Evolutionary conservation across 2,888 invertebrate species (phyloP), one percentile per base, ranked within the genome.

Genomic region (Orchesellides sinensis): DNA sequence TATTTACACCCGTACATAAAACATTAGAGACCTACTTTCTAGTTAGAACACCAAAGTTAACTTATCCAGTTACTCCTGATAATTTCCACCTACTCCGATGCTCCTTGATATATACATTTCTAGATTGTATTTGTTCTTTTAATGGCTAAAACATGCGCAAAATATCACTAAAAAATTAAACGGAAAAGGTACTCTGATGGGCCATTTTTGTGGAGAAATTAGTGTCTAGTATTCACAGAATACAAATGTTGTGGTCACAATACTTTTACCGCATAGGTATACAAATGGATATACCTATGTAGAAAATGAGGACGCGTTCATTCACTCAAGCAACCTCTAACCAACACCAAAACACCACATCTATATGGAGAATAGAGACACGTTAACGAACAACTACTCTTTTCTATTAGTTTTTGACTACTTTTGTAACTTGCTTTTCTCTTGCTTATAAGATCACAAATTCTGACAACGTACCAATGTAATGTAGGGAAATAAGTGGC

Each of bases 141-240:
- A 2, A 25, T 25, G 54, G 14, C 3, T 10, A n/a, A 25, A 54
- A 25, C 54, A 25, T 25, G 21, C 4, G 21, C 6, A 25, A 23
- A 54, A 54, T 23, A 54, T 54, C n/a, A 54, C 25, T 54, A 17
- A 72, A 70, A 72, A 72, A 63, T 73, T 49, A 73, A 63, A 54
- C 54, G 19, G 4, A 2, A 73, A 32, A 40, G 17, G 23, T 61
- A n/a, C 63, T 49, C 5, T 70, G 56, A 17, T 25, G 54, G 8
- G 1, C 69, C 45, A 27, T 61, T 29, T 6, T 47, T 25, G 45
- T 23, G 63, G 29, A 56, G 65, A 75, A 65, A 65, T 75, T 65
- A 75, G 74, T 75, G 40, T 65, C 25, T 47, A 21, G 19, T 66
- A 17, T 54, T 65, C 19, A 27, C 35, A 8, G 75, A 29, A 63